Conservation (phyloP, 2,797 vertebrate species). For the Chelon labrosus region DNA sequence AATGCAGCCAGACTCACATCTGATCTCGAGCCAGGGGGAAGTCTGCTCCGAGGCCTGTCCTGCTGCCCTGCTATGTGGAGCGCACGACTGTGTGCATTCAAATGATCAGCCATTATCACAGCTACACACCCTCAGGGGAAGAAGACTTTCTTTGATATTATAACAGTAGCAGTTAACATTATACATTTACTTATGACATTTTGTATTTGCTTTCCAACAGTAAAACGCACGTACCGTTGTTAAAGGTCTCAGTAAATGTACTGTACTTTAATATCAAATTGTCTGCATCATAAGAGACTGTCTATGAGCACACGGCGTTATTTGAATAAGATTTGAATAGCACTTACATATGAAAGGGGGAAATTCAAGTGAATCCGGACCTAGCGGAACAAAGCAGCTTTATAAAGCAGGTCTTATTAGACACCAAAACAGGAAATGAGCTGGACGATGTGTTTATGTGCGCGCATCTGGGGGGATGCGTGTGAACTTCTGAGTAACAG, state of each 20-base stretch:
- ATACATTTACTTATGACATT: slow-evolving; percentile 19
- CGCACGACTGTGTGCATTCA: slow-evolving; percentile 57
- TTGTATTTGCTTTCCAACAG: slow-evolving; percentile 30
- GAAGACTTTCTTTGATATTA: slow-evolving; percentile 11
- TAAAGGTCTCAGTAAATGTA: slow-evolving; percentile 12
- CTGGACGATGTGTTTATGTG: slow-evolving; percentile 9
- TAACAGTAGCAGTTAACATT: slow-evolving; percentile 44
- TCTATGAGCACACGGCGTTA: slow-evolving; percentile 35
- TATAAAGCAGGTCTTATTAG: slow-evolving; percentile 30
- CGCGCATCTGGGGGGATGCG: slow-evolving; percentile 3
- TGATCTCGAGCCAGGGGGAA: slow-evolving; percentile 54
- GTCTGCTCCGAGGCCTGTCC: slow-evolving; percentile 55
- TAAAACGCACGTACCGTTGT: not conserved
- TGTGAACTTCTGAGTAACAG: slow-evolving; percentile 22
- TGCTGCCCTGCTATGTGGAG: slow-evolving; percentile 32
- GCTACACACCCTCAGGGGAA: slow-evolving; percentile 35
- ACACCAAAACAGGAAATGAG: slow-evolving; percentile 40
- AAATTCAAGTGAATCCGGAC: slow-evolving; percentile 37
- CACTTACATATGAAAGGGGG: slow-evolving; percentile 21
- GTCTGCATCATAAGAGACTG: not conserved
- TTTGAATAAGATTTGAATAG: slow-evolving; percentile 60
- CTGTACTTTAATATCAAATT: slow-evolving; percentile 30
- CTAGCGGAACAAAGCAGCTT: slow-evolving; percentile 16
- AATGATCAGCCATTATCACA: slow-evolving; percentile 62
- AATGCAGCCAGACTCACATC: slow-evolving; percentile 60